Percentiles rank a stretch among this genome's conserved stretches.
phyloP scores from a whole-genome alignment of 2,888 invertebrate genomes.

The Lepeophtheirus nordmannii region DNA sequence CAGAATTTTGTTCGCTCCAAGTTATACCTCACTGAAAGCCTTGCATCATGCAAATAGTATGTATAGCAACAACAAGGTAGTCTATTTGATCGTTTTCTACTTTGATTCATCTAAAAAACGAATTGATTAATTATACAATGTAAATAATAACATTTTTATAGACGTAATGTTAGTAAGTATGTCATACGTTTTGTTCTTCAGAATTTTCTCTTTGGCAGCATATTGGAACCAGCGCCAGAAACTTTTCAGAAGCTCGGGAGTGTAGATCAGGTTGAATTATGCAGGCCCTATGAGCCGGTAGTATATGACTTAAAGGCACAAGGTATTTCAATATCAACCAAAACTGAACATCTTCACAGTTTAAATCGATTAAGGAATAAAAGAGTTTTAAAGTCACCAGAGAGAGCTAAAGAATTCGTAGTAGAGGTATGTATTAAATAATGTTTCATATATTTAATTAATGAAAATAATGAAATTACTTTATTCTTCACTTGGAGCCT shows the following conservation, averaged over 20 bases:
- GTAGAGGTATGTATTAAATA: conserved; percentile 28
- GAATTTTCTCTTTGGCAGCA: conserved; percentile 31
- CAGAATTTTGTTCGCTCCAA: background rate
- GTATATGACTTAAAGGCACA: conserved; percentile 59
- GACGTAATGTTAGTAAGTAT: background rate
- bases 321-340: conserved; percentile 74
- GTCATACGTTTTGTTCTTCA: background rate
- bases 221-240: conserved; percentile 54
- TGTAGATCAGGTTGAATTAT: conserved; percentile 55
- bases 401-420: conserved; percentile 45
- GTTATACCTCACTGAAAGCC: background rate
- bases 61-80: background rate
- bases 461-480: conserved; percentile 37
- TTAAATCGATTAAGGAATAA: conserved; percentile 71
- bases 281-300: conserved; percentile 54
- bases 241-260: conserved; percentile 55
- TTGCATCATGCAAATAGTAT: background rate
- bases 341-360: conserved; percentile 91
- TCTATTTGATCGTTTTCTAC: background rate
- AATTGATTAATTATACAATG: background rate
- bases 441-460: conserved; percentile 21
- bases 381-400: conserved; percentile 77
- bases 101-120: background rate
- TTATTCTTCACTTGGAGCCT: conserved; percentile 58
- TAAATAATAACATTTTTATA: background rate